phyloP scores from a whole-genome alignment of 2,888 invertebrate species.

The Agrochola circellaris region DNA sequence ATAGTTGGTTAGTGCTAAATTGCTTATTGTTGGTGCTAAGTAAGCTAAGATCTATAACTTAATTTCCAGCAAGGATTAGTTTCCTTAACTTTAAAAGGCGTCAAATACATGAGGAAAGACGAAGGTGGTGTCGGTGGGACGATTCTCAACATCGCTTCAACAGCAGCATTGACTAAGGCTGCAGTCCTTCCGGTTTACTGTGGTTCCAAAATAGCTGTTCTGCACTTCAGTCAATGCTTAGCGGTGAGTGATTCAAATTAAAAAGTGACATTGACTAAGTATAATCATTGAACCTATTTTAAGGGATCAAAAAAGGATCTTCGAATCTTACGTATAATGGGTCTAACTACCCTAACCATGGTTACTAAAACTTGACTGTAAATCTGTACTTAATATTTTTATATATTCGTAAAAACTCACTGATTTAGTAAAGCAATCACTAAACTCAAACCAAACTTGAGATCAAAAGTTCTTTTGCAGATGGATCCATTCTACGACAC shows the following conservation, averaged over 20 bases:
- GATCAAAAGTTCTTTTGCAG: slow-evolving; percentile 58
- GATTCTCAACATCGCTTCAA: slow-evolving; percentile 76
- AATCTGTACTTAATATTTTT: not conserved
- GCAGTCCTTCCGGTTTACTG: slow-evolving; percentile 70
- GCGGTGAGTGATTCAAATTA: slow-evolving; percentile 8
- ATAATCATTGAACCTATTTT: not conserved
- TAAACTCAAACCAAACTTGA: not conserved
- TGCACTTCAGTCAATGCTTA: slow-evolving; percentile 55
- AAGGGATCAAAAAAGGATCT: no score
- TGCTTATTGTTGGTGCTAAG: not conserved
- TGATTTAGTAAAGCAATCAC: not conserved
- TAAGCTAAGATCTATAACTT: not conserved
- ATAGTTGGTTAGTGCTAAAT: not conserved
- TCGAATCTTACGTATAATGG: not conserved
- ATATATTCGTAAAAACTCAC: not conserved
- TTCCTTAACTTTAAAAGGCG: slow-evolving; percentile 79
- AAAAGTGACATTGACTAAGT: not conserved
- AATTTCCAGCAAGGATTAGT: slow-evolving; percentile 84
- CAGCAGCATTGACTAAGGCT: slow-evolving; percentile 62
- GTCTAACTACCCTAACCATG: not conserved
- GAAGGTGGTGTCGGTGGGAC: slow-evolving; percentile 76
- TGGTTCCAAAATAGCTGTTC: slow-evolving; percentile 69
- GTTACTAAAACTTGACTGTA: no score
- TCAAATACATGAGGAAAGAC: slow-evolving; percentile 75
- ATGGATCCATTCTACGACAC: slow-evolving; percentile 68